Evolutionary conservation across 2,797 vertebrate genomes (phyloP).

Genomic region (Microctenopoma stevenorrisi): DNA sequence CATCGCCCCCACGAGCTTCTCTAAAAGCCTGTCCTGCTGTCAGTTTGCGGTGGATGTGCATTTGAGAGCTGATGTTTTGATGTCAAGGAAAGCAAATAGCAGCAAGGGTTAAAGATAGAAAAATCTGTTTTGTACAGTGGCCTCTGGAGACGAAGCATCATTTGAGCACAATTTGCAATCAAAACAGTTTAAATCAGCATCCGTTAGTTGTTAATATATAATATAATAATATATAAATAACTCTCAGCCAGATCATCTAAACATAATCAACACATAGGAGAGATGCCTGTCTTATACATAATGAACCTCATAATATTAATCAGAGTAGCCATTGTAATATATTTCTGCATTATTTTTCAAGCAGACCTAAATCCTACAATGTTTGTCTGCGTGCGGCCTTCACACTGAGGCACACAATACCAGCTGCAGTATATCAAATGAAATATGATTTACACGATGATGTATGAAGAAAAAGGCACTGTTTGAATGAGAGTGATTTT

Average conservation of each 20-base stretch:
- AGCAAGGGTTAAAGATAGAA: slow-evolving; percentile 24
- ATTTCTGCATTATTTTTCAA: too few species aligned
- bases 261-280: too few species aligned
- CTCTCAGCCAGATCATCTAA: too few species aligned
- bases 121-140: slow-evolving; percentile 1
- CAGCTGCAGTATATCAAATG: slow-evolving; percentile 7
- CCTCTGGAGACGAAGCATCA: too few species aligned
- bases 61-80: slow-evolving; percentile 58
- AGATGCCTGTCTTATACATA: too few species aligned
- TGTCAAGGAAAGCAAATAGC: slow-evolving; percentile 39
- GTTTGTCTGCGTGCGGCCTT: neutral
- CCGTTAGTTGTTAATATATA: too few species aligned
- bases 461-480: slow-evolving; percentile 13
- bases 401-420: neutral
- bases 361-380: too few species aligned
- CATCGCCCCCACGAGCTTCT: slow-evolving; percentile 35
- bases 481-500: slow-evolving; percentile 10
- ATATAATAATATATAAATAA: too few species aligned
- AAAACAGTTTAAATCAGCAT: too few species aligned
- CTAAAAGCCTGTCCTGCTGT: slow-evolving; percentile 43
- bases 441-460: slow-evolving; percentile 7
- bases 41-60: slow-evolving; percentile 32
- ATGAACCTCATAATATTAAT: too few species aligned
- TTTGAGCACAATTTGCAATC: too few species aligned
- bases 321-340: too few species aligned